Evolutionary conservation across 1,140 invertebrate species (phyloP), one percentile per base, ranked within the genome.

Genomic region (Copidosoma floridanum): DNA sequence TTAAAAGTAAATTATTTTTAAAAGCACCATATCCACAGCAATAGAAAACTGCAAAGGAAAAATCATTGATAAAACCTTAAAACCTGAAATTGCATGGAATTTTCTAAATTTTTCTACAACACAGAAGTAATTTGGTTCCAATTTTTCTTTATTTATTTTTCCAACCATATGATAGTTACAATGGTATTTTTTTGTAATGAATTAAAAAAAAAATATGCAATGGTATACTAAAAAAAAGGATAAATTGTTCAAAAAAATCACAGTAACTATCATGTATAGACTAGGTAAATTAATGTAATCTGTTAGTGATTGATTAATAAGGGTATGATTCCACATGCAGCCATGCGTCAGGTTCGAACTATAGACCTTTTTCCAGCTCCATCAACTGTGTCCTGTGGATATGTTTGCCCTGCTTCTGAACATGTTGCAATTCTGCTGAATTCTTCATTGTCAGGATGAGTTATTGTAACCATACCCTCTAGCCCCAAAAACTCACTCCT

Each of bases 401-500:
- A 56, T 64, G 71, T 61, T 61, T 68, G 71, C 38, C 71, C 57
- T 54, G 66, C 63, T 66, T 81, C 73, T 51, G 68, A 64, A 40
- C 67, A 63, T 14, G 73, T 71, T 53, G 73, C 63, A 26, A 57
- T 63, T 52, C 70, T 73, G 56, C 74, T 74, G 67, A 78, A 78
- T 66, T 64, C 71, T 46, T 80, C 75, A 65, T 67, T 76, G 62
- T 79, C 79, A 38, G 75, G 68, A 71, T 75, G 73, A 58, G 77
- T 75, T 58, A 81, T 71, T 51, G 73, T 81, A 68, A 81, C 79
- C 76, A 79, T 80, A 71, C 79, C 79, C 57, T 72, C 64, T 54
- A 81, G 72, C 18, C 77, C 79, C 54, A 77, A 69, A 71, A 80
- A 79, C 71, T 81, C 79, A 68, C 76, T 81, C 72, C 79, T 81